Evolutionary conservation across 2,888 invertebrate species (phyloP), one percentile per base, ranked within the genome.

Genomic region (Germaria angustata): DNA sequence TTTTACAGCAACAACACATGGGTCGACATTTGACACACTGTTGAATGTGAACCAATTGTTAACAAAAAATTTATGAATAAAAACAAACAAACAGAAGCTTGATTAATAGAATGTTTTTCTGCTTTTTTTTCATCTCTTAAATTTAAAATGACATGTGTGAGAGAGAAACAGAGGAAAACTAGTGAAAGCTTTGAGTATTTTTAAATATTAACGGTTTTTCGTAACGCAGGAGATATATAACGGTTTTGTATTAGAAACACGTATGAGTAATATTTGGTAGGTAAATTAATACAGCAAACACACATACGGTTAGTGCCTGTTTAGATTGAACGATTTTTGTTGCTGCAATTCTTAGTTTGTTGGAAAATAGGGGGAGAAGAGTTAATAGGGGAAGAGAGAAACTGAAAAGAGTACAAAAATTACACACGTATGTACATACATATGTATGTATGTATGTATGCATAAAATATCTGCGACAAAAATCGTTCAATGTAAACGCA

Each of bases 41-140:
- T 73, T 80, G 72, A 68, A 63, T 61, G 36, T 63, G 46, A 66
- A 59, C 66, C 68, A 55, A 57, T 75, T 80, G 80, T 69, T n/a
- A n/a, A n/a, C 69, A 53, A 53, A 9, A 63, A 55, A 53, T 28
- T 0, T 7, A 72, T 34, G 24, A 17, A 39, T 5, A 41, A 24
- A 13, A 55, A 55, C 11, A 71, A 55, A 61, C 5, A 41, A 44
- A 9, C 24, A 55, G 51, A 46, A 71, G 17, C 55, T 44, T 69
- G 69, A 11, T 55, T 55, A 11, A 15, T 7, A 32, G 6, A n/a
- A n/a, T 6, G 28, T 28, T 28, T 24, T 55, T 20, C 41, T 57
- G 11, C 0, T 36, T 57, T 51, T 24, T 69, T 69, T 69, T 44
- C 44, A 46, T 46, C 44, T 15, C 63, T 32, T 17, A 15, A n/a